Percentiles rank a stretch among this genome's conserved stretches.
phyloP scores from a whole-genome alignment of 2,113 vertebrate genomes.

The Atractosteus spatula region DNA sequence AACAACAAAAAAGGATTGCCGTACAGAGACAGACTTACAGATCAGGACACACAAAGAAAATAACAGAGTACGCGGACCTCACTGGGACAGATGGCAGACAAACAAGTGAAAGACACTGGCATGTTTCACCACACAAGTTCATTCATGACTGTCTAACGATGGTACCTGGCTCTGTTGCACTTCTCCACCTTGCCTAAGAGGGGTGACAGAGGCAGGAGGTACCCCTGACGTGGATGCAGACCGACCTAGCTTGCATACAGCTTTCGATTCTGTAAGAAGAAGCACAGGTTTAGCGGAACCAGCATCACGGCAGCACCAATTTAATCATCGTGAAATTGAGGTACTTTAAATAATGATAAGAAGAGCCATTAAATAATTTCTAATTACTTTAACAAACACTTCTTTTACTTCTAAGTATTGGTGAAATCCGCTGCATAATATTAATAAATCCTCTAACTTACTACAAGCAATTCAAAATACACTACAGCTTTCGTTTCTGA shows the following conservation, averaged over 20 bases:
- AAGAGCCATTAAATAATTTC: too few relatives aligned
- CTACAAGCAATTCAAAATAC: too few relatives aligned
- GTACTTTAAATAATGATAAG: too few relatives aligned
- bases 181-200: slow-evolving; percentile 78
- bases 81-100: slow-evolving; percentile 70
- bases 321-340: too few relatives aligned
- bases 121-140: slow-evolving; percentile 74
- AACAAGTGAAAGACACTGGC: slow-evolving; percentile 65
- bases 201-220: slow-evolving; percentile 75
- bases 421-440: too few relatives aligned
- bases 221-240: slow-evolving; percentile 90
- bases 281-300: background rate
- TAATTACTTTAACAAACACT: too few relatives aligned
- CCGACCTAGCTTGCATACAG: slow-evolving; percentile 80
- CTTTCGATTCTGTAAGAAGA: slow-evolving; percentile 72
- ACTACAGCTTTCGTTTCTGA: too few relatives aligned
- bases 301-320: background rate
- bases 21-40: slow-evolving; percentile 37
- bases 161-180: slow-evolving; percentile 90
- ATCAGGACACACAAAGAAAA: slow-evolving; percentile 41
- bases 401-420: too few relatives aligned
- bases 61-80: slow-evolving; percentile 50
- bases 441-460: too few relatives aligned
- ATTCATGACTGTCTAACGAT: slow-evolving; percentile 70
- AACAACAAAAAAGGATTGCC: slow-evolving; percentile 37